Evolutionary conservation across 2,888 invertebrate genomes (phyloP), one percentile per base, ranked within the genome.

Genomic region (Kryphioiulus occultus): DNA sequence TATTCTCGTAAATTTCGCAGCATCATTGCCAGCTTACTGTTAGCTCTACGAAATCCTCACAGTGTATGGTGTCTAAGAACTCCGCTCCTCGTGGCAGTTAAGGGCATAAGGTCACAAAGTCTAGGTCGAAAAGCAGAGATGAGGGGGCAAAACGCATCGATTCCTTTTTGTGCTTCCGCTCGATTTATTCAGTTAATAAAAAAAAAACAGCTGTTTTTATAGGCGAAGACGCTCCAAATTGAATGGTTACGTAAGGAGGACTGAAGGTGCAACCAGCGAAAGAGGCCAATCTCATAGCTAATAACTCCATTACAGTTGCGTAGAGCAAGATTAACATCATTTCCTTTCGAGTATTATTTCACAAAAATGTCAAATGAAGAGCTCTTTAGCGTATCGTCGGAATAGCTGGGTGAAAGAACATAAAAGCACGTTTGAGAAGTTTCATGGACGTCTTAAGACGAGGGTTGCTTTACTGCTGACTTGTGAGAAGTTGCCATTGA

Each of bases 321-420:
- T n/a, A 59, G 53, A 59, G 53, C n/a, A 19, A 59, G 53, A 17
- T n/a, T 59, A 59, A 59, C 53, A 59, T 59, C 53, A n/a, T 59
- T 59, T n/a, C 17, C 53, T 59, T 59, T 59, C 53, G n/a, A 59
- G 53, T 59, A 59, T 59, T 59, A 59, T 59, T 59, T 59, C n/a
- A 59, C 53, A 59, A n/a, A n/a, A 59, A 59, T n/a, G 53, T 59
- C 53, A 59, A 59, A 59, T 59, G 53, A 59, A 59, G 53, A 59
- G n/a, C 53, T 59, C 53, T n/a, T 59, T 59, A 59, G n/a, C 22
- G 19, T 59, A n/a, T n/a, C 53, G 19, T 59, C 2, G 4, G n/a
- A 59, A 59, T 39, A 39, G 39, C 3, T 3, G 5, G 3, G 39
- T 39, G 39, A 39, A 39, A 39, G 9, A 39, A 39, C 3, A 9